Conservation (phyloP, 2,888 invertebrate genomes). For the Onthophagus sagittarius region DNA sequence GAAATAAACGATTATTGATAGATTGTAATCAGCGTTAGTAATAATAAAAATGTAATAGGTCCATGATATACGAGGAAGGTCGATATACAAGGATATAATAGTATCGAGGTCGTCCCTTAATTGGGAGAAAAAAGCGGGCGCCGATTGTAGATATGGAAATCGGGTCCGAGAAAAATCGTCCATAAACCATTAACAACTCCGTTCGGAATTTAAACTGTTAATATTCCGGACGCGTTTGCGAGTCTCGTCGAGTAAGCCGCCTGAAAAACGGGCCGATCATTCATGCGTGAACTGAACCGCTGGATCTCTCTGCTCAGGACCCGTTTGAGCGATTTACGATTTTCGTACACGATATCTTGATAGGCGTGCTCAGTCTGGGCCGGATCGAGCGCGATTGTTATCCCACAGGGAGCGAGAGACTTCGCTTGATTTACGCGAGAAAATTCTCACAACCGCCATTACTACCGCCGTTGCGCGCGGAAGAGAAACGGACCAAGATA, state of each 20-base stretch:
- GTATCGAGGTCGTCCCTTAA: neutral
- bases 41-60: neutral
- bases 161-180: slow-evolving; percentile 8
- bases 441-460: neutral
- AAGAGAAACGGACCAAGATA: neutral
- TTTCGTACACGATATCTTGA: slow-evolving; percentile 43
- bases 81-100: neutral
- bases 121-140: slow-evolving; percentile 1
- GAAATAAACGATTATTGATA: no score
- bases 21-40: no score
- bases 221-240: slow-evolving; percentile 27
- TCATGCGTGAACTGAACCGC: slow-evolving; percentile 34
- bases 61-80: neutral
- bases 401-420: neutral
- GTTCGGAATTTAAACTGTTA: slow-evolving; percentile 24
- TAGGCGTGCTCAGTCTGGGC: slow-evolving; percentile 21
- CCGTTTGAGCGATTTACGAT: slow-evolving; percentile 35
- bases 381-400: neutral
- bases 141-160: slow-evolving; percentile 11
- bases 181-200: slow-evolving; percentile 19
- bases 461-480: neutral
- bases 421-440: neutral
- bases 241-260: slow-evolving; percentile 23
- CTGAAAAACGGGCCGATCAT: slow-evolving; percentile 31
- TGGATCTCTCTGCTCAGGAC: slow-evolving; percentile 28